A percentile compares a stretch with the other conserved stretches of the same genome.
Evolutionary conservation across 2,888 invertebrate species (phyloP).

Genomic region (Noctua comes): DNA sequence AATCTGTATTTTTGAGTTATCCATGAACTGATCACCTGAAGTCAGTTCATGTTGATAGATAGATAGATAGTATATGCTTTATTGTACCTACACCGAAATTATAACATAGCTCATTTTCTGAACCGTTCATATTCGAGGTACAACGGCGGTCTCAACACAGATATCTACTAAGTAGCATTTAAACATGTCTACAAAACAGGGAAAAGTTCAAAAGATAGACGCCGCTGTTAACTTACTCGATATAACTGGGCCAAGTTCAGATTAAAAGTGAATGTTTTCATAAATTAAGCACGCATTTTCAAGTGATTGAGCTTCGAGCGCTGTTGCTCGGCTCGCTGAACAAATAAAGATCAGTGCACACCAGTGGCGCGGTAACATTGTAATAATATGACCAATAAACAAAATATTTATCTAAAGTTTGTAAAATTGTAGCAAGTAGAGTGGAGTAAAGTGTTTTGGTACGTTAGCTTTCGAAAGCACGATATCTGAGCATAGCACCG

Average conservation of each 20-base stretch:
- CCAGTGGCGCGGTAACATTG: constrained; percentile 54
- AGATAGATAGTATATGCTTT: background rate
- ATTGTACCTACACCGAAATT: background rate
- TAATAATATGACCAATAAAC: background rate
- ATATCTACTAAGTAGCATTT: background rate
- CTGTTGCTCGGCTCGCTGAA: constrained; percentile 65
- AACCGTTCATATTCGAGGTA: background rate
- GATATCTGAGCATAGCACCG: background rate
- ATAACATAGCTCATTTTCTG: background rate
- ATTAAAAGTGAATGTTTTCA: constrained; percentile 51
- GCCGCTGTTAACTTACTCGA: background rate
- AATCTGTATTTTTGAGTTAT: background rate
- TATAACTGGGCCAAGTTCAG: constrained; percentile 28
- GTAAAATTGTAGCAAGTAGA: too few species aligned
- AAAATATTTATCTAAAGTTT: background rate
- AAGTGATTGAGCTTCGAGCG: constrained; percentile 71
- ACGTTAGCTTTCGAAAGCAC: background rate
- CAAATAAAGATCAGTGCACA: constrained; percentile 71
- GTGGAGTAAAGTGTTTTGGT: background rate
- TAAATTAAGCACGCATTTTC: constrained; percentile 61
- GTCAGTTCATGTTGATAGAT: background rate
- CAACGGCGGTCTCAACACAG: background rate
- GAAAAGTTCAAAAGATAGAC: background rate
- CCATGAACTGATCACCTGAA: background rate
- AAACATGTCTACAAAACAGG: background rate